Evolutionary conservation across 2,113 vertebrate genomes (phyloP).

Genomic region (Actenoides lindsayi): DNA sequence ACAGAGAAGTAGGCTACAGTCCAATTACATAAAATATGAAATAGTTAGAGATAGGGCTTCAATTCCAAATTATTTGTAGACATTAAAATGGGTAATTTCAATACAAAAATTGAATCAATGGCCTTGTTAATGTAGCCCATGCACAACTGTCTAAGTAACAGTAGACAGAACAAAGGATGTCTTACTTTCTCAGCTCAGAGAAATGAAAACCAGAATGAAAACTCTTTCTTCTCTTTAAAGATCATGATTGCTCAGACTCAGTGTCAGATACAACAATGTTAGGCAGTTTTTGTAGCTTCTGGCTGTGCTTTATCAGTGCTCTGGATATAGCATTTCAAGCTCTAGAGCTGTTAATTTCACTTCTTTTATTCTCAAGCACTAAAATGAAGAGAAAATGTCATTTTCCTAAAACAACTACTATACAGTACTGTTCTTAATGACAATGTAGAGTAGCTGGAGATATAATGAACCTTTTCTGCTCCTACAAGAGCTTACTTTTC

Average conservation of each 20-base stretch:
- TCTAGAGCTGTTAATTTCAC: not conserved
- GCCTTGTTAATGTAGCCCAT: not conserved
- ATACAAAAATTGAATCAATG: not conserved
- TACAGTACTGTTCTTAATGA: not conserved
- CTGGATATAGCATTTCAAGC: not conserved
- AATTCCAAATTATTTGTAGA: not conserved
- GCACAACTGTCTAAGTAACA: not conserved
- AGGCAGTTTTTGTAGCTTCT: not conserved
- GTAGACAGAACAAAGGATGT: not conserved
- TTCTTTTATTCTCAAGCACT: not conserved
- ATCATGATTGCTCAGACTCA: not conserved
- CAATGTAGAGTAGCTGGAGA: not conserved
- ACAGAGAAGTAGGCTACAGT: not conserved
- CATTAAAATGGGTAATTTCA: not conserved
- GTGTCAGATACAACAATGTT: not conserved
- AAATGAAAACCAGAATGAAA: not conserved
- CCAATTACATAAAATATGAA: not conserved
- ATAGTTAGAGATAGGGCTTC: not conserved
- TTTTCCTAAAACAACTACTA: not conserved
- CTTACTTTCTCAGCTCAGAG: not conserved
- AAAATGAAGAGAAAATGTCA: not conserved
- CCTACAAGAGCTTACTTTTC: not conserved
- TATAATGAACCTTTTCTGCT: not conserved
- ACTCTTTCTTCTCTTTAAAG: not conserved
- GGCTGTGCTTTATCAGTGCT: not conserved